A percentile compares a stretch with the other conserved stretches of the same genome.
Conservation (phyloP, 2,888 invertebrate genomes). For the Conomelus anceps region DNA sequence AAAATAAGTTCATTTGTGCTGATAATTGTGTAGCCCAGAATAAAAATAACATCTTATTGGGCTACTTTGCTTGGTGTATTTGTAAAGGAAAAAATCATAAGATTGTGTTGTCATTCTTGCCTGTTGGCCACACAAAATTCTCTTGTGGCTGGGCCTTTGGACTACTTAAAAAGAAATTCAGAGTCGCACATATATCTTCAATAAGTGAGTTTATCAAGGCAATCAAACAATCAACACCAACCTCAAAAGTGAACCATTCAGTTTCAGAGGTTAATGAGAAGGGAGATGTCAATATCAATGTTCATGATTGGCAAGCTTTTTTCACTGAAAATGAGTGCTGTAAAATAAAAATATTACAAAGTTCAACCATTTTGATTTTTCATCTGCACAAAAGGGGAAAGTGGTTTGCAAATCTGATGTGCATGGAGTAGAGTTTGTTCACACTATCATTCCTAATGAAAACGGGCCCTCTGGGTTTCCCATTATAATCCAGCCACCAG, state of each 20-base stretch:
- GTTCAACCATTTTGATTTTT: too few relatives aligned
- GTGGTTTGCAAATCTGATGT: too few relatives aligned
- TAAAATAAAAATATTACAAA: too few relatives aligned
- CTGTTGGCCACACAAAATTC: conserved; percentile 22
- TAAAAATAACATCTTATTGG: conserved; percentile 25
- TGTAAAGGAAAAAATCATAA: conserved; percentile 1
- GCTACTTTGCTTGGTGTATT: conserved; percentile 15
- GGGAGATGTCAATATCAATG: too few relatives aligned
- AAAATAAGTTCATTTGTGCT: conserved; percentile 1
- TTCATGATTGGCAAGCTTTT: too few relatives aligned
- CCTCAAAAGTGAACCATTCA: conserved; percentile 16
- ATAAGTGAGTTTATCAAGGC: background rate
- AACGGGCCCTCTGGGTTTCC: too few relatives aligned
- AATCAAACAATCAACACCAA: conserved; percentile 13
- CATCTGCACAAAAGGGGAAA: too few relatives aligned
- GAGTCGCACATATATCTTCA: background rate
- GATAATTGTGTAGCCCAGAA: conserved; percentile 29
- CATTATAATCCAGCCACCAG: too few relatives aligned
- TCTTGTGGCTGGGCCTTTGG: conserved; percentile 22
- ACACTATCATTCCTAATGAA: too few relatives aligned
- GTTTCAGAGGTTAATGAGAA: too few relatives aligned
- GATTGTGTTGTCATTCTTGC: conserved; percentile 17
- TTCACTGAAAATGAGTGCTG: too few relatives aligned
- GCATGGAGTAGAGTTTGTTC: too few relatives aligned
- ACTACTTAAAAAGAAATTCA: conserved; percentile 18